A percentile compares a stretch with the other conserved stretches of the same genome.
These are phyloP conservation scores for Ericerus pela DNA, from an alignment of 1,140 invertebrate genomes.

Conservation along the genomic window DNA sequence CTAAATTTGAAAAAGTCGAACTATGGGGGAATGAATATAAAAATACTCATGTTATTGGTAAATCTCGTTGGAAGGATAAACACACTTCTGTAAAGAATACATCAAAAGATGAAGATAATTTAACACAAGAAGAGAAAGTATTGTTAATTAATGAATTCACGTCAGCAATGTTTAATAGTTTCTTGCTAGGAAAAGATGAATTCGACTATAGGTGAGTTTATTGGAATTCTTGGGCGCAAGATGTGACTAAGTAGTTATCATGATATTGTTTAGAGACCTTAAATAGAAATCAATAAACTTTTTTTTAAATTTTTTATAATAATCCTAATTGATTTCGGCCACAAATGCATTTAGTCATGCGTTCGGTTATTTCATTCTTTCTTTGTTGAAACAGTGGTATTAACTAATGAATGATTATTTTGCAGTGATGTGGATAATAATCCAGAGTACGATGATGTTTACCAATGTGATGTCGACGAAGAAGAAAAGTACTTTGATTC, in stretches of 20 bases:
- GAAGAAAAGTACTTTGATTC: constrained; percentile 82
- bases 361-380: background rate
- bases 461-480: constrained; percentile 51
- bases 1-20: constrained; percentile 1
- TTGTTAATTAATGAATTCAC: constrained; percentile 70
- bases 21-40: constrained; percentile 13
- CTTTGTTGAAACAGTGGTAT: background rate
- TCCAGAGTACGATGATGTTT: constrained; percentile 59
- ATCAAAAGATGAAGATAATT: constrained; percentile 8
- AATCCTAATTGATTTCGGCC: background rate
- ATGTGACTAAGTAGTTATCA: background rate
- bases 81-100: background rate
- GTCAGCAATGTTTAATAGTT: constrained; percentile 72
- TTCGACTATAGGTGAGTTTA: constrained; percentile 57
- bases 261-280: background rate
- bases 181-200: constrained; percentile 64
- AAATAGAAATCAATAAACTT: background rate
- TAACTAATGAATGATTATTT: constrained; percentile 17
- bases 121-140: constrained; percentile 28
- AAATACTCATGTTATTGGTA: constrained; percentile 14
- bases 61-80: constrained; percentile 17
- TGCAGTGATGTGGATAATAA: constrained; percentile 52
- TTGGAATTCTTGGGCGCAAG: background rate
- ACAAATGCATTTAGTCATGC: background rate
- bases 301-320: background rate